Evolutionary conservation across 2,797 vertebrate species (phyloP).

Genomic region (Notamacropus eugenii): DNA sequence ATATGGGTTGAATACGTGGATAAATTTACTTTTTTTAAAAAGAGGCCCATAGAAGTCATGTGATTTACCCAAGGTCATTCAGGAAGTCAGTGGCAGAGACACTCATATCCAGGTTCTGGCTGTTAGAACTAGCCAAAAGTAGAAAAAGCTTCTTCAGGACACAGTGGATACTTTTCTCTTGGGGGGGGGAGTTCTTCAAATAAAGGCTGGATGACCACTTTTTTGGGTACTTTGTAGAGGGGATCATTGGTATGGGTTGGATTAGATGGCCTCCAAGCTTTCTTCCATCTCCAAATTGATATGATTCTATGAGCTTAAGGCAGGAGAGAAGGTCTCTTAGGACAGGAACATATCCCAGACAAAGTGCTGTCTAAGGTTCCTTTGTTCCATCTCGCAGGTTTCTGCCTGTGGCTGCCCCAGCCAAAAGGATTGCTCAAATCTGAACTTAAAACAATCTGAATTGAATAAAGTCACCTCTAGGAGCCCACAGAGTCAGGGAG

Average conservation of each 20-base stretch:
- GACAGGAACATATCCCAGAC: background rate
- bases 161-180: background rate
- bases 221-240: background rate
- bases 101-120: background rate
- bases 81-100: background rate
- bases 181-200: background rate
- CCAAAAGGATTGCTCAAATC: background rate
- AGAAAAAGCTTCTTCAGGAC: background rate
- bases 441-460: background rate
- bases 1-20: background rate
- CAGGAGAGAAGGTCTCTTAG: background rate
- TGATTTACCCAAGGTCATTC: background rate
- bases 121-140: background rate
- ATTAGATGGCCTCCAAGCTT: background rate
- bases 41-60: background rate
- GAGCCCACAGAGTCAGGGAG: background rate
- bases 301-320: background rate
- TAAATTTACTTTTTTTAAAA: background rate
- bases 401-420: background rate
- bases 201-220: background rate
- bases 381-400: background rate
- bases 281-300: background rate
- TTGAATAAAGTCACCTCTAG: conserved; percentile 18
- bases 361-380: background rate
- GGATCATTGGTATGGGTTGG: background rate